These are phyloP conservation scores for Chaetophractus vellerosus DNA, from an alignment of 2,797 vertebrate genomes.

Conservation along the genomic window DNA sequence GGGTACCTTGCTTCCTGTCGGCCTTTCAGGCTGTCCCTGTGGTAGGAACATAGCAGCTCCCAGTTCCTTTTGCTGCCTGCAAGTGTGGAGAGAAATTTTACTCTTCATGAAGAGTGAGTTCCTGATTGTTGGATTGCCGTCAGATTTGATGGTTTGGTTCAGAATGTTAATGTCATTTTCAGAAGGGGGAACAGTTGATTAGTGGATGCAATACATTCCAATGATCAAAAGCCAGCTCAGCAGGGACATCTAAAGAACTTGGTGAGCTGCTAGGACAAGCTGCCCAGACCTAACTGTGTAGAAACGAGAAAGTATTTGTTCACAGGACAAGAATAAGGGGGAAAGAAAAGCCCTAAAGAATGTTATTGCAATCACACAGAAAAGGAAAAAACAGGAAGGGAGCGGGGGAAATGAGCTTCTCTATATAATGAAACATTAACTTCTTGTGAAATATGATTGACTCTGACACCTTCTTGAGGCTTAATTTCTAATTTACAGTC, in stretches of 20 bases:
- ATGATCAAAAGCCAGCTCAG: neutral
- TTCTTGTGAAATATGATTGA: neutral
- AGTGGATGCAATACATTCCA: neutral
- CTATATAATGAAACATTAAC: neutral
- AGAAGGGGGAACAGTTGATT: neutral
- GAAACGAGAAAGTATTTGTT: neutral
- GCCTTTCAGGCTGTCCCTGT: too few species aligned
- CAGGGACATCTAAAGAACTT: neutral
- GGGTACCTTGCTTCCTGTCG: conserved; percentile 70
- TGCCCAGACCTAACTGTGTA: neutral
- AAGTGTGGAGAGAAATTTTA: neutral
- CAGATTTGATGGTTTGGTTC: neutral
- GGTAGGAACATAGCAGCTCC: neutral
- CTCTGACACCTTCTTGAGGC: neutral
- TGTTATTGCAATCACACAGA: neutral
- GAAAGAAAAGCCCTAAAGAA: neutral
- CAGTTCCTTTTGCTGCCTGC: neutral
- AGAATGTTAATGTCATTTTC: neutral
- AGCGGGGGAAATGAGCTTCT: neutral
- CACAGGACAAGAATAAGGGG: neutral
- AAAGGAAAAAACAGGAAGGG: neutral
- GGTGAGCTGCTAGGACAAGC: neutral
- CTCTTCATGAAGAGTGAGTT: neutral
- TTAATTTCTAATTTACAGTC: neutral
- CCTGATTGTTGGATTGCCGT: neutral